Evolutionary conservation across 2,797 vertebrate species (phyloP), one percentile per base, ranked within the genome.

Genomic region (Ataeniobius toweri): DNA sequence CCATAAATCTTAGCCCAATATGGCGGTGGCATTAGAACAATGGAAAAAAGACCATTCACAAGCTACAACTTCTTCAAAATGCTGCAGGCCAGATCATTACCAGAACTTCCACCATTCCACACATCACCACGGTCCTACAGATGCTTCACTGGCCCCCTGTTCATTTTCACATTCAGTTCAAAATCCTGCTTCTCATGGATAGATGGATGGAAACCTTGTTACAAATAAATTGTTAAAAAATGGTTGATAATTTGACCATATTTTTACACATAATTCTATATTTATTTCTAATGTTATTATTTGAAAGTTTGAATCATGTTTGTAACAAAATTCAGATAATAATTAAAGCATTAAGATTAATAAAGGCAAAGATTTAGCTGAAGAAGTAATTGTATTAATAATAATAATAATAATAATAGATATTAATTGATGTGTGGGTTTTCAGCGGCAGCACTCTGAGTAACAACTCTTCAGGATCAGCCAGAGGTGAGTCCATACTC

Each of bases 361-460:
- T 41, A 20, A 20, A 65, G 36, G 18, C 61, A 65, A 22, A 65
- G 16, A 56, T 12, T 56, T 51, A 16, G 13, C 50, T 51, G 3
- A 12, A 51, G n/a, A 28, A 26, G 13, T 1, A 3, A 28, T 26
- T 59, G 20, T 24, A 55, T 6, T 31, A 36, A 14, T 39, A 65
- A 65, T 28, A 39, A 9, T 22, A 3, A 0, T 36, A 6, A 39
- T 39, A 13, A 20, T 51, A 51, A 16, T 51, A n/a, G n/a, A n/a
- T 46, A 46, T 46, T 48, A 12, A 46, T 10, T 48, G 46, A 48
- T 36, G 22, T 55, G 0, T 83, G 2, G 74, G 14, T 77, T 80
- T 86, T 73, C 86, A 96, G 95, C 79, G 89, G 84, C 82, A 95
- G 94, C 89, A 93, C 92, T 88, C 92, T 94, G 83, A 94, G 92